These are phyloP conservation scores for Mola mola DNA, from an alignment of 2,113 vertebrate genomes.

Conservation along the genomic window DNA sequence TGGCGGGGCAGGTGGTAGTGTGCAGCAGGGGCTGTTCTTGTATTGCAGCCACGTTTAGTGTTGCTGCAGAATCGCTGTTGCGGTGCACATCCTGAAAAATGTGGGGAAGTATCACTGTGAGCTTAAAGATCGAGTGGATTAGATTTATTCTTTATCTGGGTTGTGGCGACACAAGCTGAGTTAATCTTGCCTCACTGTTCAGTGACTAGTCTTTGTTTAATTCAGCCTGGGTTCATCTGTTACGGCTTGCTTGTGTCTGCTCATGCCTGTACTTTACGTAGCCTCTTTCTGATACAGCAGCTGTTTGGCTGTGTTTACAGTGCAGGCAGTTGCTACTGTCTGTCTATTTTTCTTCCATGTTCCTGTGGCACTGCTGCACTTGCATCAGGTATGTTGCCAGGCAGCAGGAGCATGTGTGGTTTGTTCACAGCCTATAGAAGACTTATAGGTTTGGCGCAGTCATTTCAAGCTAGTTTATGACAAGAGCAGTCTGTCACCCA, in stretches of 20 bases:
- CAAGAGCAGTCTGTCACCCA: not conserved
- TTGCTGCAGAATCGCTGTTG: slow-evolving; percentile 11
- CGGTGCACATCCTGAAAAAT: slow-evolving; percentile 9
- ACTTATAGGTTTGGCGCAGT: not conserved
- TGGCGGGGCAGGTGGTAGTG: slow-evolving; percentile 37
- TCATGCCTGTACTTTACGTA: not conserved
- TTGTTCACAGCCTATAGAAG: slow-evolving; percentile 1
- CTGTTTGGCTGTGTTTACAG: slow-evolving; percentile 30
- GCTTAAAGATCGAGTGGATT: slow-evolving; percentile 3
- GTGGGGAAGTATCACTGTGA: slow-evolving; percentile 10
- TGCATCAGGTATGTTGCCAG: slow-evolving; percentile 69
- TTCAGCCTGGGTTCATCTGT: not conserved
- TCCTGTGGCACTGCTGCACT: slow-evolving; percentile 49
- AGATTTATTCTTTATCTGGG: not conserved
- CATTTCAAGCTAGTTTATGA: not conserved
- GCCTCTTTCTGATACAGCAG: slow-evolving; percentile 24
- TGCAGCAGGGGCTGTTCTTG: slow-evolving; percentile 22
- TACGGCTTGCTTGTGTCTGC: slow-evolving; percentile 3
- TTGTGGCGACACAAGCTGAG: not conserved
- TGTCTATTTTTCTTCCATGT: slow-evolving; percentile 28
- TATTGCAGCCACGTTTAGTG: slow-evolving; percentile 24
- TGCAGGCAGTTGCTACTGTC: slow-evolving; percentile 39
- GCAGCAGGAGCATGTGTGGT: slow-evolving; percentile 40
- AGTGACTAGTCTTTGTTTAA: not conserved
- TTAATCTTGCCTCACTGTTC: not conserved